phyloP scores from a whole-genome alignment of 2,888 invertebrate species.

The Epinotia bilunana region DNA sequence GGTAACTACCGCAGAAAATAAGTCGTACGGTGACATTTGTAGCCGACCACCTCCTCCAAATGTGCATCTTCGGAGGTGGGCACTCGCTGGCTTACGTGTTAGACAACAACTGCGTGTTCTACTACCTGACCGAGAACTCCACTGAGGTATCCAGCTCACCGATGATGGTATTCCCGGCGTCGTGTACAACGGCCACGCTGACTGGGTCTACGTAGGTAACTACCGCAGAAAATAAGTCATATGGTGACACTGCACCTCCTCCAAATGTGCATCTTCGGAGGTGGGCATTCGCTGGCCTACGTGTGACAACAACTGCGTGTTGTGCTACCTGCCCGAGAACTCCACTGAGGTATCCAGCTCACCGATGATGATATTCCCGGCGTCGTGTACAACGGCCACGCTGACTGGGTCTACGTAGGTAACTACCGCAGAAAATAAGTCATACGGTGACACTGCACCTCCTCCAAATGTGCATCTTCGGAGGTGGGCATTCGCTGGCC shows the following conservation, averaged over 20 bases:
- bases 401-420: slow-evolving; percentile 98
- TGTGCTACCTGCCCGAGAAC: slow-evolving; percentile 84
- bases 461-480: too few relatives aligned
- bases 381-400: slow-evolving; percentile 92
- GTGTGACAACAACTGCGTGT: slow-evolving; percentile 89
- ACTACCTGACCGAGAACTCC: slow-evolving; percentile 78
- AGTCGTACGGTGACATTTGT: too few relatives aligned
- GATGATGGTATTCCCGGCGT: slow-evolving; percentile 85
- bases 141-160: slow-evolving; percentile 79
- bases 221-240: too few relatives aligned
- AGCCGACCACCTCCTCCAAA: too few relatives aligned
- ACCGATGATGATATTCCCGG: slow-evolving; percentile 86
- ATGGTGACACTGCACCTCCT: slow-evolving; percentile 56
- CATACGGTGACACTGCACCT: too few relatives aligned
- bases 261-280: slow-evolving; percentile 86
- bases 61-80: too few relatives aligned
- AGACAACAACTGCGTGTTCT: slow-evolving; percentile 89
- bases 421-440: slow-evolving; percentile 27
- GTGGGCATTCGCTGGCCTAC: slow-evolving; percentile 83
- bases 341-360: slow-evolving; percentile 68
- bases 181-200: slow-evolving; percentile 94
- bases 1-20: slow-evolving; percentile 74
- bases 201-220: slow-evolving; percentile 97
- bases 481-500: too few relatives aligned
- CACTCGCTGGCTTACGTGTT: slow-evolving; percentile 46